Conservation (phyloP, 2,888 invertebrate genomes). For the Drosophila pegasa region DNA sequence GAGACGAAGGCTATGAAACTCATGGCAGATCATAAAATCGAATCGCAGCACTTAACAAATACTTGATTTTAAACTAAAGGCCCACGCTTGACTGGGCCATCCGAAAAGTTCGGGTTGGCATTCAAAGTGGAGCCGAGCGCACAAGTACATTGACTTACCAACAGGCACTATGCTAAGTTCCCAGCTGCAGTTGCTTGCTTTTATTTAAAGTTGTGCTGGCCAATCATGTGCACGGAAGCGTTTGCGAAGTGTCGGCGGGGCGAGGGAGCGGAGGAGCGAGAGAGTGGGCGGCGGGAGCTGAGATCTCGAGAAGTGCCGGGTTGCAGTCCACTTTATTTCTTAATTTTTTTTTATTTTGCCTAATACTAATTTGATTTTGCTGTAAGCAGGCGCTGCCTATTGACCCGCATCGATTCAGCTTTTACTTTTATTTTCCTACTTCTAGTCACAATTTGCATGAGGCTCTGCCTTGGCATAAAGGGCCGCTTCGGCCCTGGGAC, state of each 20-base stretch:
- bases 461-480: slow-evolving; percentile 13
- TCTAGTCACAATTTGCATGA: slow-evolving; percentile 43
- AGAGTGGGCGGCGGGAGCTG: neutral
- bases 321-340: slow-evolving; percentile 65
- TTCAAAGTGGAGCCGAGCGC: slow-evolving; percentile 38
- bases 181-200: slow-evolving; percentile 43
- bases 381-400: slow-evolving; percentile 66
- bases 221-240: slow-evolving; percentile 77
- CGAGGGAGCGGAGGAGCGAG: neutral
- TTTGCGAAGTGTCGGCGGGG: slow-evolving; percentile 23
- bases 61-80: slow-evolving; percentile 69
- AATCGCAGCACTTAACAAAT: slow-evolving; percentile 72
- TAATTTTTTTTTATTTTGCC: slow-evolving; percentile 60
- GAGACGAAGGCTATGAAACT: slow-evolving; percentile 30
- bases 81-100: slow-evolving; percentile 66
- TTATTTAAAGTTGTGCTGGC: slow-evolving; percentile 74
- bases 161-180: slow-evolving; percentile 40
- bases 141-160: slow-evolving; percentile 65
- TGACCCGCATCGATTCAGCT: slow-evolving; percentile 64
- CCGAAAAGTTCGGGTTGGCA: slow-evolving; percentile 43
- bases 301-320: slow-evolving; percentile 2
- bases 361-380: slow-evolving; percentile 77
- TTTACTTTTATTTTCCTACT: slow-evolving; percentile 38
- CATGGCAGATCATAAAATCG: slow-evolving; percentile 50
- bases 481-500: slow-evolving; percentile 6